Conservation (phyloP, 1,140 invertebrate species). For the Copidosoma floridanum region DNA sequence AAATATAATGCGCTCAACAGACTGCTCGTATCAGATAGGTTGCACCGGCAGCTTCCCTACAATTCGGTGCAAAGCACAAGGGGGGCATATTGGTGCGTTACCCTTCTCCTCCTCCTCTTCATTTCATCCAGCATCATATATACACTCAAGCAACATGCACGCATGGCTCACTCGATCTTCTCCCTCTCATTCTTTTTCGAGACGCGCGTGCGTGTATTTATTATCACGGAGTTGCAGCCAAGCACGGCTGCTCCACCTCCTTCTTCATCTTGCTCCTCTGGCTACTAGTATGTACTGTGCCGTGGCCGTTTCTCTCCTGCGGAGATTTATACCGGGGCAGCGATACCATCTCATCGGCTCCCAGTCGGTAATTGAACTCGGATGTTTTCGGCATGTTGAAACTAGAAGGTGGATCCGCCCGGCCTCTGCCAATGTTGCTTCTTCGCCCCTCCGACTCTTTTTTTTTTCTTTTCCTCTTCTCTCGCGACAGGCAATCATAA, state of each 20-base stretch:
- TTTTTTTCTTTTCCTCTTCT: no score
- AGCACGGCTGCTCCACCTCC: slow-evolving; percentile 9
- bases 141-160: not conserved
- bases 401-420: slow-evolving; percentile 20
- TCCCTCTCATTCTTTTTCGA: not conserved
- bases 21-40: slow-evolving; percentile 20
- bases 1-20: slow-evolving; percentile 27
- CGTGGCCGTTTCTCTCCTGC: not conserved
- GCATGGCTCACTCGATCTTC: not conserved
- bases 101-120: not conserved
- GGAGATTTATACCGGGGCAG: slow-evolving; percentile 22
- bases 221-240: slow-evolving; percentile 16
- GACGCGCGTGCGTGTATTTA: slow-evolving; percentile 18
- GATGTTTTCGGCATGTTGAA: slow-evolving; percentile 26
- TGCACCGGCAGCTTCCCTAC: slow-evolving; percentile 9
- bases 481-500: slow-evolving; percentile 23
- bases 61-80: no score
- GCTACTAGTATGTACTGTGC: not conserved
- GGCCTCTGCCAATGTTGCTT: not conserved
- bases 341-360: slow-evolving; percentile 28
- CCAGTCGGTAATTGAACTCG: slow-evolving; percentile 29
- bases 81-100: no score
- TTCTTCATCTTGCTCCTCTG: not conserved
- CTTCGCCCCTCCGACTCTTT: no score
- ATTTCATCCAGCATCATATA: not conserved